Percentiles rank a stretch among this genome's conserved stretches.
Conservation (phyloP, 2,113 vertebrate species). For the Malurus elegans region DNA sequence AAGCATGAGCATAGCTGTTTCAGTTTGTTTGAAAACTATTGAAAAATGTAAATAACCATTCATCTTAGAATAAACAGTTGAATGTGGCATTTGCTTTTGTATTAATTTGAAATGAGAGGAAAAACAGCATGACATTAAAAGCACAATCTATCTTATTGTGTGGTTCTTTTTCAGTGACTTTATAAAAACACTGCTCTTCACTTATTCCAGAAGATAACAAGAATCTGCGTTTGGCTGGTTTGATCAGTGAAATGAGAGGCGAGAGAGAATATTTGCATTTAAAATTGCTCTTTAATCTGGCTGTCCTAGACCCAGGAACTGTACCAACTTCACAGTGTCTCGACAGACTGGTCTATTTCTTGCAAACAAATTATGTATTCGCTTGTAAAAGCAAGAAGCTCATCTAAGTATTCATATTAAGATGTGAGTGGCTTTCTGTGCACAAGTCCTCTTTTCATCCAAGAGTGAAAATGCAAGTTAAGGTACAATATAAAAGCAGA, state of each 20-base stretch:
- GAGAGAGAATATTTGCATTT: not conserved
- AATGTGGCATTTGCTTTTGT: not conserved
- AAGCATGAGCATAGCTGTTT: not conserved
- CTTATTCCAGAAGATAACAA: not conserved
- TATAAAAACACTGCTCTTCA: not conserved
- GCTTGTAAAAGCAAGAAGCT: not conserved
- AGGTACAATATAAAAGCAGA: not conserved
- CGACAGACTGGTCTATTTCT: not conserved
- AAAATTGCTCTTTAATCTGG: conserved; percentile 23
- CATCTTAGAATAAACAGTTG: conserved; percentile 17
- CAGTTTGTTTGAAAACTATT: conserved; percentile 18
- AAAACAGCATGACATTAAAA: conserved; percentile 25
- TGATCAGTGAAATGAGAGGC: not conserved
- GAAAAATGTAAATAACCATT: conserved; percentile 17
- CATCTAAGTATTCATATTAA: not conserved
- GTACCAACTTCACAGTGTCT: not conserved
- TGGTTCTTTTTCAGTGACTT: not conserved
- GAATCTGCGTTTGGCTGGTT: not conserved
- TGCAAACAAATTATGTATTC: not conserved
- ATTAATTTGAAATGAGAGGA: conserved; percentile 15
- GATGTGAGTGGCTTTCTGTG: not conserved
- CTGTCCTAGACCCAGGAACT: not conserved
- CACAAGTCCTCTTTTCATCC: not conserved
- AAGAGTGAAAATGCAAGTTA: not conserved
- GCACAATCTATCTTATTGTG: not conserved